These are phyloP conservation scores for Cryptoleucopteryx plumbea DNA, from an alignment of 2,113 vertebrate species.

Conservation along the genomic window DNA sequence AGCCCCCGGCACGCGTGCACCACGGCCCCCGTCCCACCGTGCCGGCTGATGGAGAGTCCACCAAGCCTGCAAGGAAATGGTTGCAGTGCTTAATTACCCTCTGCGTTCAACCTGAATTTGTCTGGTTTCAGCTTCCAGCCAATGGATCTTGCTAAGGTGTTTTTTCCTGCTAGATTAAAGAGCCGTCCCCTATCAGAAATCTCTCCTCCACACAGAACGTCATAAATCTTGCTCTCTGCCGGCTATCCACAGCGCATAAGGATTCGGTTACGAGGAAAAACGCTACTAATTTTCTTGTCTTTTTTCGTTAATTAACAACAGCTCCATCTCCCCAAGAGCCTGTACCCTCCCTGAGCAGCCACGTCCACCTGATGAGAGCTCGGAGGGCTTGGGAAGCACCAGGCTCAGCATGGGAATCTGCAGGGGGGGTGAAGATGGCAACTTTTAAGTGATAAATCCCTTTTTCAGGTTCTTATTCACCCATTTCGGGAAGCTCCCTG, in stretches of 20 bases:
- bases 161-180: slow-evolving; percentile 32
- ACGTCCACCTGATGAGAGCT: background rate
- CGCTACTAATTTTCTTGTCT: background rate
- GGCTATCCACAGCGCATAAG: background rate
- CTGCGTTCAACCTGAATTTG: background rate
- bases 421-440: background rate
- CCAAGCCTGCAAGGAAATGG: background rate
- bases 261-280: background rate
- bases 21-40: accelerated
- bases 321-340: background rate
- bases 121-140: slow-evolving; percentile 28
- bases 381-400: background rate
- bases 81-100: background rate
- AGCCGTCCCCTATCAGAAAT: slow-evolving; percentile 43
- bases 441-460: background rate
- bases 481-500: background rate
- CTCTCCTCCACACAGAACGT: background rate
- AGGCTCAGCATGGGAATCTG: background rate
- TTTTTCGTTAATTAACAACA: slow-evolving; percentile 41
- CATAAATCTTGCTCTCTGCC: slow-evolving; percentile 42
- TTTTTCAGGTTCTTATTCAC: background rate
- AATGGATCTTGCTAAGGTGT: background rate
- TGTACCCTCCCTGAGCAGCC: accelerated
- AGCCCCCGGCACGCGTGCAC: accelerated
- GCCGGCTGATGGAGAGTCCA: background rate